Evolutionary conservation across 2,888 invertebrate species (phyloP).

Genomic region (Drosophila neonasuta): DNA sequence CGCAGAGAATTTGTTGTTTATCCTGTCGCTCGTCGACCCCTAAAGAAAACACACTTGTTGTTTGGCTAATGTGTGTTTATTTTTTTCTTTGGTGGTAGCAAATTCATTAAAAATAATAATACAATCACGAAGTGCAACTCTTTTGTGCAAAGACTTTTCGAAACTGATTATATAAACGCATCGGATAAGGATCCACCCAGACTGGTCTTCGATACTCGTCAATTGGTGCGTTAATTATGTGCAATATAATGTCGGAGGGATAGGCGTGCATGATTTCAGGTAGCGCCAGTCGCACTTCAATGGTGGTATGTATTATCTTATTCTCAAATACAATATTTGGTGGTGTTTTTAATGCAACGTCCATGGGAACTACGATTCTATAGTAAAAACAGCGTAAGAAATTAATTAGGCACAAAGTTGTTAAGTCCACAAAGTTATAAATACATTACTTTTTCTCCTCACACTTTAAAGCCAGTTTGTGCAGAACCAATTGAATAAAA

Average conservation of each 20-base stretch:
- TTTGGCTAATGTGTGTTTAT: slow-evolving; percentile 3
- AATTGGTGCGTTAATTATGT: slow-evolving; percentile 7
- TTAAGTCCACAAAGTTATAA: not conserved
- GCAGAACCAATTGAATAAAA: slow-evolving; percentile 3
- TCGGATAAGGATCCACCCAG: not conserved
- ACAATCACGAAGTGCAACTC: no score
- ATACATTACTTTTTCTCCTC: not conserved
- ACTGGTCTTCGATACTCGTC: not conserved
- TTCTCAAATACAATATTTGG: not conserved
- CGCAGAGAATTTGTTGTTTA: slow-evolving; percentile 64
- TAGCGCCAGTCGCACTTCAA: not conserved
- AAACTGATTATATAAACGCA: not conserved
- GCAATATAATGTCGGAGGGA: not conserved
- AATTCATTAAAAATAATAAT: not conserved
- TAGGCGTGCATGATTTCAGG: not conserved
- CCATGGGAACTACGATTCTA: not conserved
- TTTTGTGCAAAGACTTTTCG: not conserved
- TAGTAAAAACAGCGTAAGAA: not conserved
- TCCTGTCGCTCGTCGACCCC: slow-evolving; percentile 11
- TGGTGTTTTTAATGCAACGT: not conserved
- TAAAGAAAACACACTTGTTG: slow-evolving; percentile 45
- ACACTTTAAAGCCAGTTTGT: not conserved
- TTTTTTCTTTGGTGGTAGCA: no score
- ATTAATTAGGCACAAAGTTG: not conserved
- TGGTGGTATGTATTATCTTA: not conserved